phyloP scores from a whole-genome alignment of 2,113 vertebrate species.

The Daubentonia madagascariensis region DNA sequence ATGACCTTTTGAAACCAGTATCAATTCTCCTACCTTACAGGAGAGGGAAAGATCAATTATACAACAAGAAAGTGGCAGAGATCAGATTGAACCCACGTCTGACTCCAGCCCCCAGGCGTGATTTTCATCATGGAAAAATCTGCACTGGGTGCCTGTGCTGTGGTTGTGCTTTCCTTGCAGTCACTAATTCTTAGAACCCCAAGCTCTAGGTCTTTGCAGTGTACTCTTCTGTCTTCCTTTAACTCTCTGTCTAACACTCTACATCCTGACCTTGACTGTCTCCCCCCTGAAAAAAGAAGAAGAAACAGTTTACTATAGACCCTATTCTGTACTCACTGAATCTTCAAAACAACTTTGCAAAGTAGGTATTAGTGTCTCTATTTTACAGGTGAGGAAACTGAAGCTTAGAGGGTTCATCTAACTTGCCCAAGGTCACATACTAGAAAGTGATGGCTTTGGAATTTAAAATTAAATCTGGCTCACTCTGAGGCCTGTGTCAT shows the following conservation, averaged over 20 bases:
- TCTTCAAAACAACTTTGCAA: neutral
- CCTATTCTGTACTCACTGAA: neutral
- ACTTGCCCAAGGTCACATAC: neutral
- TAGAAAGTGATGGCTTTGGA: neutral
- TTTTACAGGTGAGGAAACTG: neutral
- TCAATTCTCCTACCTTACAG: neutral
- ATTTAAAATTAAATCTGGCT: neutral
- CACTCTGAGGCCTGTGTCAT: neutral
- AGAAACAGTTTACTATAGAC: neutral
- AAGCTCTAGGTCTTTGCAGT: neutral
- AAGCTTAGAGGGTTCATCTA: neutral
- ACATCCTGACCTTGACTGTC: neutral
- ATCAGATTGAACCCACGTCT: neutral
- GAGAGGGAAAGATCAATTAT: neutral
- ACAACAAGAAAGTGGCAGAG: neutral
- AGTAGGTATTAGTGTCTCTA: neutral
- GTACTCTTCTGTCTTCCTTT: neutral
- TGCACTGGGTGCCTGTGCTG: too few species aligned
- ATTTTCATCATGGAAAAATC: rapidly evolving
- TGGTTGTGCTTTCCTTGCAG: neutral
- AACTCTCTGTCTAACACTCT: neutral
- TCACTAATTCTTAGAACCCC: neutral
- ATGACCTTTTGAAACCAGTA: neutral
- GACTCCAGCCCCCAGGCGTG: neutral
- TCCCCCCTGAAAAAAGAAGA: neutral